Evolutionary conservation across 2,113 vertebrate genomes (phyloP).

Genomic region (Stictonetta naevosa): DNA sequence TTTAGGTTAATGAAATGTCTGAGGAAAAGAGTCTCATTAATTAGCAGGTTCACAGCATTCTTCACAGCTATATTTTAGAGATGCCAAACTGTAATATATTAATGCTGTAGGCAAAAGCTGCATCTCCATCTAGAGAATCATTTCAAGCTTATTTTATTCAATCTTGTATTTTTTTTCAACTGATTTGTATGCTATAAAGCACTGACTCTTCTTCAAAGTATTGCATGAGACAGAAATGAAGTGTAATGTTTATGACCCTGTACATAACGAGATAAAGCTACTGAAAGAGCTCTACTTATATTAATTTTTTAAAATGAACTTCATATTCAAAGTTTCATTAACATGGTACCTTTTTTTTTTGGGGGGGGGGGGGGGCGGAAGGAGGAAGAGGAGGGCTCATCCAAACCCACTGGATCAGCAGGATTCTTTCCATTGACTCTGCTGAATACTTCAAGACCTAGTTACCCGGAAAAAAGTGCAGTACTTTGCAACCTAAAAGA

Average conservation of each 20-base stretch:
- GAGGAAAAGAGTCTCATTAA: constrained; percentile 52
- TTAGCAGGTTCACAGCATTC: constrained; percentile 67
- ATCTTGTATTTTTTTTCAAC: background rate
- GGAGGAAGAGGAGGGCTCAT: background rate
- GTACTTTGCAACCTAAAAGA: background rate
- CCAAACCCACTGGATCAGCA: background rate
- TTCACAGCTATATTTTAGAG: constrained; percentile 72
- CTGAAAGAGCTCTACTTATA: background rate
- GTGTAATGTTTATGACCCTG: background rate
- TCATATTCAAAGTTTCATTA: constrained; percentile 36
- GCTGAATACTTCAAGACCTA: background rate
- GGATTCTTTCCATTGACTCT: background rate
- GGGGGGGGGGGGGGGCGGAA: rapidly evolving
- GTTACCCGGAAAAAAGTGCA: background rate
- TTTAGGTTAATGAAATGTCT: constrained; percentile 74
- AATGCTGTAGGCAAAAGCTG: background rate
- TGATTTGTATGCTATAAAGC: constrained; percentile 40
- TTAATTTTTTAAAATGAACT: background rate
- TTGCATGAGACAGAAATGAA: constrained; percentile 3
- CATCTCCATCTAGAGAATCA: constrained; percentile 21
- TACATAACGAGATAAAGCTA: constrained; percentile 22
- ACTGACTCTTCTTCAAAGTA: background rate
- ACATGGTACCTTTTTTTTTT: background rate
- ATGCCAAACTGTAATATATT: constrained; percentile 60
- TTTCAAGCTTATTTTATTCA: constrained; percentile 26